Evolutionary conservation across 2,797 vertebrate genomes (phyloP), one percentile per base, ranked within the genome.

Genomic region (Malurus splendens): DNA sequence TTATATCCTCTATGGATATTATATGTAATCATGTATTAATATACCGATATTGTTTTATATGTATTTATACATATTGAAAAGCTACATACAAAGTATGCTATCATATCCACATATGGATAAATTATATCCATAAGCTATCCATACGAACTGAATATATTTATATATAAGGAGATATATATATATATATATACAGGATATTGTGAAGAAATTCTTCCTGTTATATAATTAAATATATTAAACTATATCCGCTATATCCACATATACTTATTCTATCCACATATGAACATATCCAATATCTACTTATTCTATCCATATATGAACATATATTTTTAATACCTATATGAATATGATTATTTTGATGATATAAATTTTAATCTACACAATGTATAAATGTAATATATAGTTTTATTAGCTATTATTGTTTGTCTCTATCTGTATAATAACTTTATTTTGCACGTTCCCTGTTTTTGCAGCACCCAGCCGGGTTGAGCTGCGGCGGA

Each of bases 361-460:
- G 33, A 30, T 4, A 25, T 2, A 2, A 30, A 18, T 25, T 25
- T 48, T 56, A 42, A 25, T 9, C 30, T 30, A 12, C 2, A 38
- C 27, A 52, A 18, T 0, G 0, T 3, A 17, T 4, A 6, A 2
- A 28, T 39, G 54, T 24, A 2, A 33, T 2, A 4, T 10, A 4
- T 6, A 6, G 8, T 11, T 55, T 13, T 16, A 32, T 7, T 13
- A 22, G 4, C 3, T 15, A 28, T 28, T 23, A 19, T 18, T 66
- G n/a, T 23, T 6, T 20, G 4, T 15, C 6, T 36, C 36, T 7
- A 8, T 18, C 12, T 23, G 18, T 15, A 1, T 4, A 13, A 4
- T 5, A 8, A 22, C 6, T 50, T 36, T 57, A 13, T n/a, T 44
- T 27, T 27, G 22, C 25, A 22, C 2, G 1, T 18, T 67, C 8